Evolutionary conservation across 2,888 invertebrate species (phyloP).

Genomic region (Erebia epiphron): DNA sequence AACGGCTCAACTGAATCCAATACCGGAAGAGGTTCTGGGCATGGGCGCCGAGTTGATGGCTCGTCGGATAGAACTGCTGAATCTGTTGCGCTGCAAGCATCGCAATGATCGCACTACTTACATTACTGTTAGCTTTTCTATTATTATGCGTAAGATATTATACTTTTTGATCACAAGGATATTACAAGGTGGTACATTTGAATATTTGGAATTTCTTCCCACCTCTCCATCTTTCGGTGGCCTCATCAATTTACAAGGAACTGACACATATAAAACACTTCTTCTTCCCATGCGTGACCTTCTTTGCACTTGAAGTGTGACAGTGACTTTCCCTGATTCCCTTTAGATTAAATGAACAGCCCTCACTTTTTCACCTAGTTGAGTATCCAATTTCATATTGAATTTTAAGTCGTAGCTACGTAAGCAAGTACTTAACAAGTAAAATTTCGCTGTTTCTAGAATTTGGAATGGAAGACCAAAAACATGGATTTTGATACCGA

Average conservation of each 20-base stretch:
- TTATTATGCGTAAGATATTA: neutral
- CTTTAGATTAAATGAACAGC: too few relatives aligned
- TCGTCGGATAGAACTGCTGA: conserved; percentile 64
- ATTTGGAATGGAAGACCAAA: conserved; percentile 67
- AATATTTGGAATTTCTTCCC: too few relatives aligned
- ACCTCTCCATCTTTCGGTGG: too few relatives aligned
- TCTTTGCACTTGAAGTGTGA: too few relatives aligned
- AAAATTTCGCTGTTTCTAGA: conserved; percentile 48
- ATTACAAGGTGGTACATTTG: neutral
- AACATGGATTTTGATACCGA: conserved; percentile 64
- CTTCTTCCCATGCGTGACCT: too few relatives aligned
- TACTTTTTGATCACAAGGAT: neutral
- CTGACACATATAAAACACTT: too few relatives aligned
- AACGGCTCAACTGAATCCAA: conserved; percentile 56
- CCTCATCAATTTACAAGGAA: too few relatives aligned
- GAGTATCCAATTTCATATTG: neutral
- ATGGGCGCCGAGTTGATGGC: conserved; percentile 65
- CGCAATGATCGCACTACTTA: conserved; percentile 53
- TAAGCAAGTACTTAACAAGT: neutral
- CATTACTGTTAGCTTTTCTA: conserved; percentile 39
- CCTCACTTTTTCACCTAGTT: too few relatives aligned
- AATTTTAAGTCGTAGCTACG: neutral
- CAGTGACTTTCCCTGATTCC: too few relatives aligned
- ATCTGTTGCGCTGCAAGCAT: conserved; percentile 57
- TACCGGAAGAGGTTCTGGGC: conserved; percentile 63